A percentile compares a stretch with the other conserved stretches of the same genome.
These are phyloP conservation scores for Drosophila varians DNA, from an alignment of 1,140 invertebrate species.

Conservation along the genomic window DNA sequence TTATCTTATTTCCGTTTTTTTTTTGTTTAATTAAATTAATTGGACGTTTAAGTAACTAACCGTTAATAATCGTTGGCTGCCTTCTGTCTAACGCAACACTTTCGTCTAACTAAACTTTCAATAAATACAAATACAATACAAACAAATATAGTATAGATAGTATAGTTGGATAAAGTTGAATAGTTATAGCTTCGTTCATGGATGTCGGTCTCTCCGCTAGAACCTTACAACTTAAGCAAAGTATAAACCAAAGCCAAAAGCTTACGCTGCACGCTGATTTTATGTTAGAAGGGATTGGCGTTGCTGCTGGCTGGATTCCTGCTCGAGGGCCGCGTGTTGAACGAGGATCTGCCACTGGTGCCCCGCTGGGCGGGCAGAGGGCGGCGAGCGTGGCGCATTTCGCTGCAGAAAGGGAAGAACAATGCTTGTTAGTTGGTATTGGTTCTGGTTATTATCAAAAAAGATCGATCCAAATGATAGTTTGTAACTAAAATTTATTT, in stretches of 20 bases:
- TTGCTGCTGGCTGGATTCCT: constrained; percentile 79
- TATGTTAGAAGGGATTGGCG: constrained; percentile 84
- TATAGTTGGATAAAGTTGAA: constrained; percentile 51
- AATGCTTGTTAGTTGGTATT: constrained; percentile 25
- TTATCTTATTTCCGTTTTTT: background rate
- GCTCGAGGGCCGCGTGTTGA: constrained; percentile 78
- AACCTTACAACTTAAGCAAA: constrained; percentile 83
- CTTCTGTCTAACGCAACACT: constrained; percentile 57
- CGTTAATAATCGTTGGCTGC: constrained; percentile 70
- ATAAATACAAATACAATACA: constrained; percentile 81
- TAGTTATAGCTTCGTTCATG: constrained; percentile 54
- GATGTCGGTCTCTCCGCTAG: constrained; percentile 17
- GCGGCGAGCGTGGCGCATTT: constrained; percentile 86
- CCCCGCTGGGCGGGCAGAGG: constrained; percentile 81
- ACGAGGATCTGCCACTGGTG: constrained; percentile 79
- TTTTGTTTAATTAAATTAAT: constrained; percentile 75
- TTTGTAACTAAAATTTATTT: background rate
- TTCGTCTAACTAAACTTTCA: constrained; percentile 78
- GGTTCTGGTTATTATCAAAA: background rate
- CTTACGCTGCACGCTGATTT: constrained; percentile 84
- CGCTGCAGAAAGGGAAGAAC: constrained; percentile 65
- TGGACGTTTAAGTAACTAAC: constrained; percentile 83
- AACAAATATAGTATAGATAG: constrained; percentile 68
- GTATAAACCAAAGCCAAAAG: constrained; percentile 84
- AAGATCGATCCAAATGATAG: background rate